Base-by-base conservation (phyloP, 1,140 invertebrate species). In the Steinernema feltiae region DNA sequence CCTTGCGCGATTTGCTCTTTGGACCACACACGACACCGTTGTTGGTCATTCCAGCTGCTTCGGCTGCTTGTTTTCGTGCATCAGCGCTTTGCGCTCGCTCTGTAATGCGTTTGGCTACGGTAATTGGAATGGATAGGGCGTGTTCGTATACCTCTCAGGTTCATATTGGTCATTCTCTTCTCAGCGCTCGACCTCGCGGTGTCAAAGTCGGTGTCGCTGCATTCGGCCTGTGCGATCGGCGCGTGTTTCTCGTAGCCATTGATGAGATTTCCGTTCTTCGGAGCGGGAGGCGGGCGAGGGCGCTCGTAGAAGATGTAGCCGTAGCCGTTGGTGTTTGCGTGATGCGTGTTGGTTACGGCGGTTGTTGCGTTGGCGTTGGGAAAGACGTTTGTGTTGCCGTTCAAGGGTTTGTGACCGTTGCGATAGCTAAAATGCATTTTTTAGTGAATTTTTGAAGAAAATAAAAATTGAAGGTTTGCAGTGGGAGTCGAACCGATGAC, bases 121-220 rank as follows among this genome's bases (percentile, higher is more conserved):
- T 1, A 32, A 32, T 74, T 7, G n/a, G n/a, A n/a, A n/a, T n/a
- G n/a, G n/a, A n/a, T 24, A 32, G 2, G n/a, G 48, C 21, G n/a
- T n/a, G n/a, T n/a, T 29, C 17, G 3, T 24, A n/a, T 24, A 78
- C 72, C 76, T 78, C 78, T 78, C 7, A 74, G 18, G 7, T 72
- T 79, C 24, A 72, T 76, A 7, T 48, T 7, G 46, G 70, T 75
- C 69, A 77, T 76, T 27, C 30, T 78, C 76, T 73, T 74, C 69
- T 70, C 53, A 7, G 70, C 70, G 0, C 46, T 31, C 24, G 77
- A 78, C 32, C 81, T 74, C 15, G 79, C 80, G 27, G 82, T 75
- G 32, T 85, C 83, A 41, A 82, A 85, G 75, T 85, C 83, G 27
- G 83, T 85, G 71, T 85, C 83, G 53, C 80, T 82, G 48, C 83